Conservation (phyloP, 2,888 invertebrate genomes). For the Synanthedon formicaeformis region DNA sequence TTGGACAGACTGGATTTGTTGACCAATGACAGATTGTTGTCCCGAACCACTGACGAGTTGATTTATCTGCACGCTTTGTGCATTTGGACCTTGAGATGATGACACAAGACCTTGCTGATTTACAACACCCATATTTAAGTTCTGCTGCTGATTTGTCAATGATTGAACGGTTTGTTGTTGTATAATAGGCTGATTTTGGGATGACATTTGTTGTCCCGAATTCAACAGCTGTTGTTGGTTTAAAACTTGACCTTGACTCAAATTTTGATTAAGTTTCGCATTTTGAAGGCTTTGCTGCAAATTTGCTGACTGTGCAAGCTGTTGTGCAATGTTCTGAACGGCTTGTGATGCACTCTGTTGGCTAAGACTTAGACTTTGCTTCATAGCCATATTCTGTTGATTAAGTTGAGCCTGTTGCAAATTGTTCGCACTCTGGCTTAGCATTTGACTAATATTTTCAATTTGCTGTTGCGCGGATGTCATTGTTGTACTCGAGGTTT, state of each 20-base stretch:
- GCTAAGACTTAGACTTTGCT: conserved; percentile 51
- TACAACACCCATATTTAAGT: conserved; percentile 57
- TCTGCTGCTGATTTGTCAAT: conserved; percentile 52
- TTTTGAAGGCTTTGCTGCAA: conserved; percentile 55
- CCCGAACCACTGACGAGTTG: conserved; percentile 51
- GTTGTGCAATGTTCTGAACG: conserved; percentile 61
- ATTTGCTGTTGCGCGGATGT: conserved; percentile 74
- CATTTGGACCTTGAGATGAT: conserved; percentile 46
- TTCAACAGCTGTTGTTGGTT: conserved; percentile 55
- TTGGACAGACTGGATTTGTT: conserved; percentile 65
- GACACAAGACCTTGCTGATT: conserved; percentile 51
- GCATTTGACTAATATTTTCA: conserved; percentile 72
- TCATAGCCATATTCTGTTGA: conserved; percentile 58
- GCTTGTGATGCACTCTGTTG: conserved; percentile 55
- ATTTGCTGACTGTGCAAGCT: conserved; percentile 53
- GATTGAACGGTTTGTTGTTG: conserved; percentile 61
- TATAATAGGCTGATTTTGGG: conserved; percentile 47
- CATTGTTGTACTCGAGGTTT: conserved; percentile 52
- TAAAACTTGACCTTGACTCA: conserved; percentile 52
- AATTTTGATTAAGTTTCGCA: conserved; percentile 55
- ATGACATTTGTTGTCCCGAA: conserved; percentile 59
- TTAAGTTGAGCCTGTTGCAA: conserved; percentile 55
- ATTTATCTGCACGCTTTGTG: conserved; percentile 51
- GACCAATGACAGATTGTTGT: conserved; percentile 51
- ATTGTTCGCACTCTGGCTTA: conserved; percentile 62